phyloP scores from a whole-genome alignment of 2,113 vertebrate species.

The Tetrax tetrax region DNA sequence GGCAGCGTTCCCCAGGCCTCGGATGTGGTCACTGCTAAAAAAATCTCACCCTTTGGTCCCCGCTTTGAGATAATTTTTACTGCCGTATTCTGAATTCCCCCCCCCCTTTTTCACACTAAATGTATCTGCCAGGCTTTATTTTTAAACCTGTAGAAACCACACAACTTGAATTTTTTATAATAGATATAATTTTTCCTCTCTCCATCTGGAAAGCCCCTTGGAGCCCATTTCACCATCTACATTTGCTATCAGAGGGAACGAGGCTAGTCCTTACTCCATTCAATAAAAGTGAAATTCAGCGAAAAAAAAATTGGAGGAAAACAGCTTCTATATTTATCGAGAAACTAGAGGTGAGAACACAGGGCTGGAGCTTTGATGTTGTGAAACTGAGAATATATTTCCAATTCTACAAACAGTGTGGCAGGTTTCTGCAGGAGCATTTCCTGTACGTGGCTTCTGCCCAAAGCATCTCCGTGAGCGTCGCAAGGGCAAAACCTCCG shows the following conservation, averaged over 20 bases:
- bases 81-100: neutral
- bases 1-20: neutral
- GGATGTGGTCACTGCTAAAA: neutral
- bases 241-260: neutral
- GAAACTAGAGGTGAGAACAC: neutral
- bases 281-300: constrained; percentile 14
- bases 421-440: neutral
- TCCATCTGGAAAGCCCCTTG: constrained; percentile 25
- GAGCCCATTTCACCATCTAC: neutral
- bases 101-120: neutral
- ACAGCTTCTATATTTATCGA: neutral
- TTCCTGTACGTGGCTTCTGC: neutral
- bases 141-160: neutral
- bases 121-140: neutral
- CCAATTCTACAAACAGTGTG: neutral
- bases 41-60: neutral
- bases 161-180: neutral
- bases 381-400: neutral
- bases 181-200: neutral
- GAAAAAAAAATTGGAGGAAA: neutral
- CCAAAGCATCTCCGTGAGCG: neutral
- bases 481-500: too few species aligned
- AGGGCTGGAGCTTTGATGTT: neutral
- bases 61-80: neutral
- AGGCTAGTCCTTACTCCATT: neutral